Percentiles rank a stretch among this genome's conserved stretches.
These are phyloP conservation scores for Schlechtendalia chinensis DNA, from an alignment of 1,140 invertebrate genomes.

Conservation along the genomic window DNA sequence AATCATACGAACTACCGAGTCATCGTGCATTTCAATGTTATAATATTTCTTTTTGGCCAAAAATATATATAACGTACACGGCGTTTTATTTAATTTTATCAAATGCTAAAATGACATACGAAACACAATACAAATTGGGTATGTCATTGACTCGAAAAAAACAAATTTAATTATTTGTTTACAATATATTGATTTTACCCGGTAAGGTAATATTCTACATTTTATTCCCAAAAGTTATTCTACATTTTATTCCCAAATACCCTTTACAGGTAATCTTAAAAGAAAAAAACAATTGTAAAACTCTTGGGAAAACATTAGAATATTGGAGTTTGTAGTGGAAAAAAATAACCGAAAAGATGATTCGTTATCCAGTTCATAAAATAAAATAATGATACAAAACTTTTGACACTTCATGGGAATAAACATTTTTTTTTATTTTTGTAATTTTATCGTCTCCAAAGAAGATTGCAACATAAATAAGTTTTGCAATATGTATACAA, in stretches of 20 bases:
- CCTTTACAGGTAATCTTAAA: neutral
- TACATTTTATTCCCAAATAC: conserved; percentile 1
- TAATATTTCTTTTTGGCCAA: too few species aligned
- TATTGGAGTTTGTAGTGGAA: conserved; percentile 23
- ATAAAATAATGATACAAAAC: conserved; percentile 40
- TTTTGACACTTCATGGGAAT: conserved; percentile 36
- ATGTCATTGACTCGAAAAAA: too few species aligned
- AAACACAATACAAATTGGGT: too few species aligned
- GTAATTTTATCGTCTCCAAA: conserved; percentile 24
- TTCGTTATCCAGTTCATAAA: conserved; percentile 38
- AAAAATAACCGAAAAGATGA: conserved; percentile 29
- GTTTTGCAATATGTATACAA: conserved; percentile 38
- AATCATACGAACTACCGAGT: too few species aligned
- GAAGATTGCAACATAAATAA: conserved; percentile 23
- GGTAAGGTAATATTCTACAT: neutral
- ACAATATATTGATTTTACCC: neutral
- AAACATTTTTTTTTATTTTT: conserved; percentile 25
- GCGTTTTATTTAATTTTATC: too few species aligned
- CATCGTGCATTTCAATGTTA: too few species aligned
- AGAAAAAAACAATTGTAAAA: neutral
- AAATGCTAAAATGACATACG: too few species aligned
- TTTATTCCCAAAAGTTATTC: too few species aligned
- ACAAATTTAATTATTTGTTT: neutral
- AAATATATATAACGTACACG: too few species aligned
- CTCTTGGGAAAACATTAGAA: conserved; percentile 20